Evolutionary conservation across 1,140 invertebrate species (phyloP).

Genomic region (Polypedilum vanderplanki): DNA sequence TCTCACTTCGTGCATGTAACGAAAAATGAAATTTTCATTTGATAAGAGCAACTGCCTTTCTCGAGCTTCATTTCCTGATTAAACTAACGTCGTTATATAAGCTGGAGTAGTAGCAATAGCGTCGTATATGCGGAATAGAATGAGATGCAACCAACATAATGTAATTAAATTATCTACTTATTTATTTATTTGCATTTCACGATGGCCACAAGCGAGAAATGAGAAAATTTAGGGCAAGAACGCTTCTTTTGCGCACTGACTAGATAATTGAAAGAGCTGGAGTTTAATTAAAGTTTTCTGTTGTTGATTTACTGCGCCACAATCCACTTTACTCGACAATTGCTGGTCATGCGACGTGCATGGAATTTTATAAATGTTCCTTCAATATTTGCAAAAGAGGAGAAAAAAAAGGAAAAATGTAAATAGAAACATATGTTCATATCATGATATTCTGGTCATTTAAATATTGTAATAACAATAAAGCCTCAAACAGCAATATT

Average conservation of each 20-base stretch:
- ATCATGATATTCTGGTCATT: conserved; percentile 2
- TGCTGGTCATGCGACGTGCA: neutral
- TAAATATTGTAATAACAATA: conserved; percentile 23
- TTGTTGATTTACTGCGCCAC: neutral
- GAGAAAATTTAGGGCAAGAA: too few relatives aligned
- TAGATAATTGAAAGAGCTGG: neutral
- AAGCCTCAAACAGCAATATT: neutral
- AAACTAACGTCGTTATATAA: neutral
- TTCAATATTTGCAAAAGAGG: neutral
- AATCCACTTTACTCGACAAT: neutral
- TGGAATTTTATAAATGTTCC: neutral
- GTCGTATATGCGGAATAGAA: neutral
- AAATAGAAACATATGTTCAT: conserved; percentile 23
- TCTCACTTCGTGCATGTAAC: too few relatives aligned
- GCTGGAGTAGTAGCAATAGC: too few relatives aligned
- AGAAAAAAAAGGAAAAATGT: neutral
- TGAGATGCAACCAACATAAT: neutral
- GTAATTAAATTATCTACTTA: conserved; percentile 19
- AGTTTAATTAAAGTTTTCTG: conserved; percentile 3
- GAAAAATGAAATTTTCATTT: too few relatives aligned
- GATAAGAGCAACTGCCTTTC: neutral
- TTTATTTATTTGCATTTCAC: conserved; percentile 1
- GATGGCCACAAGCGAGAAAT: neutral
- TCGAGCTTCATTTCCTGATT: neutral
- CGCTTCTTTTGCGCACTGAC: too few relatives aligned